Evolutionary conservation across 2,113 vertebrate genomes (phyloP).

Genomic region (Ornithorhynchus anatinus): DNA sequence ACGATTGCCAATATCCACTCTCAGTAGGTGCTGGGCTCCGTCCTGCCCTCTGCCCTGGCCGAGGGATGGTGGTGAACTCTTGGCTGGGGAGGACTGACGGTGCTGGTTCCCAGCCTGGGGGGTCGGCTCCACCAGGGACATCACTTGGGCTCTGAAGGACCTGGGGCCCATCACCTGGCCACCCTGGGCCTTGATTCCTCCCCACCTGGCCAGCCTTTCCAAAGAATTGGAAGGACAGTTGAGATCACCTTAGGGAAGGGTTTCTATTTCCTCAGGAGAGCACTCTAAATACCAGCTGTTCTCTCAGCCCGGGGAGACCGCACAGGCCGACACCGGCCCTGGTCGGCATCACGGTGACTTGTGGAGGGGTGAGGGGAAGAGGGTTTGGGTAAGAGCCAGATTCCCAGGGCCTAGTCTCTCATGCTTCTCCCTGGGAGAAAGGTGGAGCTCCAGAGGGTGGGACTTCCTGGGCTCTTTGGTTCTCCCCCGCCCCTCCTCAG

Average conservation of each 20-base stretch:
- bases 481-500: too few relatives aligned
- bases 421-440: too few relatives aligned
- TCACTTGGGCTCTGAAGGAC: background rate
- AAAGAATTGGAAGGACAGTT: background rate
- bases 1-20: constrained; percentile 91
- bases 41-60: background rate
- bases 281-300: too few relatives aligned
- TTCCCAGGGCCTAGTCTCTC: too few relatives aligned
- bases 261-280: background rate
- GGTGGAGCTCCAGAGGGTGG: too few relatives aligned
- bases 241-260: background rate
- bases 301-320: too few relatives aligned
- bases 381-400: too few relatives aligned
- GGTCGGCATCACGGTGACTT: too few relatives aligned
- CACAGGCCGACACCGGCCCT: too few relatives aligned
- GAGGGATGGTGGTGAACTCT: background rate
- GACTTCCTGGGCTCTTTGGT: too few relatives aligned
- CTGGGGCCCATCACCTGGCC: background rate
- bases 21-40: constrained; percentile 76
- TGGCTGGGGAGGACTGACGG: fast-evolving
- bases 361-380: too few relatives aligned
- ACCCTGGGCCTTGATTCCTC: background rate
- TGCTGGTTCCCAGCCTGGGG: background rate
- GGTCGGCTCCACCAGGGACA: background rate
- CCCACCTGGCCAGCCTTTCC: background rate